phyloP scores from a whole-genome alignment of 2,888 invertebrate species.

The Hirudinaria manillensis region DNA sequence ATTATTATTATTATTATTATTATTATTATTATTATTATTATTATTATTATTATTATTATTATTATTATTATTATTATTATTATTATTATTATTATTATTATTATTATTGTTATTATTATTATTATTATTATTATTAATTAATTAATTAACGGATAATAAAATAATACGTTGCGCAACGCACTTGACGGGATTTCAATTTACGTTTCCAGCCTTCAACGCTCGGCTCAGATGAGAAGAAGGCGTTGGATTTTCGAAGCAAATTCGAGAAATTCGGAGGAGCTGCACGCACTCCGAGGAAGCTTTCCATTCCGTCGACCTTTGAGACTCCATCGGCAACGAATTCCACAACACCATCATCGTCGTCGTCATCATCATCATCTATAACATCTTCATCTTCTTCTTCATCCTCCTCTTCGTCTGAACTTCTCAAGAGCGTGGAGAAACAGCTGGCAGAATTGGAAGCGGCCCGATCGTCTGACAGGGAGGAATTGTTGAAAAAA shows the following conservation, averaged over 20 bases:
- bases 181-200: background rate
- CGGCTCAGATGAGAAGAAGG: constrained; percentile 27
- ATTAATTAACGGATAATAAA: too few species aligned
- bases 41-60: background rate
- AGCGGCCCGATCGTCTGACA: constrained; percentile 44
- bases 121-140: background rate
- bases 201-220: constrained; percentile 17
- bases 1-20: background rate
- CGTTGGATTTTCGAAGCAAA: constrained; percentile 36
- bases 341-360: constrained; percentile 12
- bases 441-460: constrained; percentile 46
- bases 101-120: too few species aligned
- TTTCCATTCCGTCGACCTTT: constrained; percentile 30
- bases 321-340: constrained; percentile 10
- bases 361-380: background rate
- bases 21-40: background rate
- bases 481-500: constrained; percentile 70
- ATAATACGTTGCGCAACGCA: too few species aligned
- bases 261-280: constrained; percentile 39
- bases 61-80: background rate
- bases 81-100: too few species aligned
- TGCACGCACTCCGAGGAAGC: constrained; percentile 21
- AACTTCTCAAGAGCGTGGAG: constrained; percentile 43
- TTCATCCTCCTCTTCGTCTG: constrained; percentile 7
- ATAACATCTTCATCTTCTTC: background rate